These are phyloP conservation scores for Diarsia rubi DNA, from an alignment of 2,888 invertebrate genomes.

Conservation along the genomic window DNA sequence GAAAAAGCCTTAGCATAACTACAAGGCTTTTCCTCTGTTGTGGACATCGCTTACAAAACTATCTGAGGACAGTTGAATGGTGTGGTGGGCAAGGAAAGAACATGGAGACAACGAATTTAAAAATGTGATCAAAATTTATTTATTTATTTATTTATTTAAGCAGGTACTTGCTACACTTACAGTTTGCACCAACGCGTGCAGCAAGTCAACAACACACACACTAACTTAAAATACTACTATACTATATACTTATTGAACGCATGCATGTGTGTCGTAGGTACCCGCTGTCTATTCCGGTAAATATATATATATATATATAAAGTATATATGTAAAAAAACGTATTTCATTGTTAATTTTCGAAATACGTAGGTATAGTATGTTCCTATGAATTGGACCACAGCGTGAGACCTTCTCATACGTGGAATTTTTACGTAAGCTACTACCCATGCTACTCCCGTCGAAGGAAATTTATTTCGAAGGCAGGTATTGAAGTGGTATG, in stretches of 20 bases:
- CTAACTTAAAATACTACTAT: too few relatives aligned
- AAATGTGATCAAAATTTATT: neutral
- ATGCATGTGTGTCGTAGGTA: too few relatives aligned
- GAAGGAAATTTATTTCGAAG: slow-evolving; percentile 84
- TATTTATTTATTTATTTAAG: too few relatives aligned
- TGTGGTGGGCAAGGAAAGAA: neutral
- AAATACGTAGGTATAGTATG: neutral
- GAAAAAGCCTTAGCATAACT: neutral
- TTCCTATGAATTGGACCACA: slow-evolving; percentile 61
- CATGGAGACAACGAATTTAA: neutral
- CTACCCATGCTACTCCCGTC: slow-evolving; percentile 76
- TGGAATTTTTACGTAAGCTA: slow-evolving; percentile 89
- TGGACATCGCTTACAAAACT: neutral
- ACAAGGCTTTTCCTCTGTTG: neutral
- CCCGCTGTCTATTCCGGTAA: neutral
- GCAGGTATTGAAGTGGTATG: slow-evolving; percentile 77
- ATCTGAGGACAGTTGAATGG: neutral
- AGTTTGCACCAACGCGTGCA: too few relatives aligned
- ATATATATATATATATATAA: too few relatives aligned
- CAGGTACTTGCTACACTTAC: too few relatives aligned
- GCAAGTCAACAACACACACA: too few relatives aligned
- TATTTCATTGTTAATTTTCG: too few relatives aligned
- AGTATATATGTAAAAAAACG: too few relatives aligned
- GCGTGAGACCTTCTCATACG: slow-evolving; percentile 81
- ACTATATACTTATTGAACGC: too few relatives aligned